These are phyloP conservation scores for Caiman crocodilus DNA, from an alignment of 2,797 vertebrate species.

Conservation along the genomic window DNA sequence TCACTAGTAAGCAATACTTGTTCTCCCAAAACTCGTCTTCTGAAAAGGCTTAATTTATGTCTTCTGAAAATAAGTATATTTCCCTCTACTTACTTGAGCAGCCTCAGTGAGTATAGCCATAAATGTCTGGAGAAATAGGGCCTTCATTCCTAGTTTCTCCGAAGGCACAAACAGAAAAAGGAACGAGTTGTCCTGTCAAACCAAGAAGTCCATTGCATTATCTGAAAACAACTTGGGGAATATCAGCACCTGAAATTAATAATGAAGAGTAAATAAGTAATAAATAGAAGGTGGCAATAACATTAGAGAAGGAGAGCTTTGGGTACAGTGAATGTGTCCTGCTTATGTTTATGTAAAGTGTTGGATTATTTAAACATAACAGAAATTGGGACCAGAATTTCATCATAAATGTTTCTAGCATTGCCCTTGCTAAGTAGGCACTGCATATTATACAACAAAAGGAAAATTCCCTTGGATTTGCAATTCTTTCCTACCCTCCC, in stretches of 20 bases:
- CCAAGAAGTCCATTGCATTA: accelerated
- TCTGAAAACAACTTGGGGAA: accelerated
- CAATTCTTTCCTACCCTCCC: background rate
- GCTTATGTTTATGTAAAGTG: accelerated
- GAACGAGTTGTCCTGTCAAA: background rate
- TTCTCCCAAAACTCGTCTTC: background rate
- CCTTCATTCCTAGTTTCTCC: background rate
- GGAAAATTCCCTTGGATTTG: background rate
- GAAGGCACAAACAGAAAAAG: background rate
- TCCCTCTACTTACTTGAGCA: background rate
- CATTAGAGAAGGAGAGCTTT: background rate
- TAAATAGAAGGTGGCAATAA: background rate
- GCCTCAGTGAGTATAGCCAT: accelerated
- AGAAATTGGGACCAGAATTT: background rate
- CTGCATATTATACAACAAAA: accelerated
- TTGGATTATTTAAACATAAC: background rate
- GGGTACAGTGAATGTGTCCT: background rate
- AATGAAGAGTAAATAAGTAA: background rate
- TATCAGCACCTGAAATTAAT: background rate
- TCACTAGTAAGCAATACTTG: background rate
- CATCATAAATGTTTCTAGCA: background rate
- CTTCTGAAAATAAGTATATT: background rate
- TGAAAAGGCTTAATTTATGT: background rate
- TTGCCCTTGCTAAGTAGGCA: background rate
- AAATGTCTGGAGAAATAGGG: background rate